Evolutionary conservation across 2,888 invertebrate genomes (phyloP).

Genomic region (Drosophila nr. perissopoda): DNA sequence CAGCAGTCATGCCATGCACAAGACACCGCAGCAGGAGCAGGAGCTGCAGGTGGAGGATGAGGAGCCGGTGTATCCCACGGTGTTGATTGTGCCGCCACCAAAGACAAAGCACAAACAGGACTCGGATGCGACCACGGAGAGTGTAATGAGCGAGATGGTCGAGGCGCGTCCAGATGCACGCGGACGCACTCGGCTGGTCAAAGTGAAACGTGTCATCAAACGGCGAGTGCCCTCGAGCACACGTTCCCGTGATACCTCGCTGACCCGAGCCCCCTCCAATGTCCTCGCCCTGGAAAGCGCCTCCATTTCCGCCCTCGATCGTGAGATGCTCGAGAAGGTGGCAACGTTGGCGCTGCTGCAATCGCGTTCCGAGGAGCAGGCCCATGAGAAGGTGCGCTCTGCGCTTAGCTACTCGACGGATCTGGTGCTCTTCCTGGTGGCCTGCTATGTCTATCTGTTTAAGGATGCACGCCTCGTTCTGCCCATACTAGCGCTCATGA

Average conservation of each 20-base stretch:
- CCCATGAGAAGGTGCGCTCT: slow-evolving; percentile 89
- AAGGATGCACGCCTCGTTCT: slow-evolving; percentile 92
- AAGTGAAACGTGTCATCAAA: slow-evolving; percentile 82
- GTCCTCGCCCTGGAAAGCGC: slow-evolving; percentile 21
- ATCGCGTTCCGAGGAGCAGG: slow-evolving; percentile 84
- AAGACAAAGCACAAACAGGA: slow-evolving; percentile 43
- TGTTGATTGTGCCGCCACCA: slow-evolving; percentile 54
- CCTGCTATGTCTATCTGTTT: slow-evolving; percentile 93
- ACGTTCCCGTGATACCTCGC: slow-evolving; percentile 82
- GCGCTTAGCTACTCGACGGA: slow-evolving; percentile 91
- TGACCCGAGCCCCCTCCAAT: slow-evolving; percentile 59
- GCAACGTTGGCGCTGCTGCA: slow-evolving; percentile 82
- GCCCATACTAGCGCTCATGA: slow-evolving; percentile 90
- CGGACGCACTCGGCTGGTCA: slow-evolving; percentile 82
- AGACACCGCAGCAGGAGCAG: slow-evolving; percentile 49
- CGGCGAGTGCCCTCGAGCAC: slow-evolving; percentile 82
- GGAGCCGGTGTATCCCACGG: slow-evolving; percentile 63
- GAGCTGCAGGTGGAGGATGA: slow-evolving; percentile 15
- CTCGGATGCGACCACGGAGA: slow-evolving; percentile 55
- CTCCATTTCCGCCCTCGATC: slow-evolving; percentile 54
- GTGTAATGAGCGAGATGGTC: slow-evolving; percentile 75
- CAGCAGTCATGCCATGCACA: slow-evolving; percentile 73
- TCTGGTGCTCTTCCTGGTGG: slow-evolving; percentile 90
- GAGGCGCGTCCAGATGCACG: slow-evolving; percentile 83
- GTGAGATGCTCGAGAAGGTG: slow-evolving; percentile 59